Base-by-base conservation (phyloP, 1,140 invertebrate species). In the Mercenaria mercenaria region DNA sequence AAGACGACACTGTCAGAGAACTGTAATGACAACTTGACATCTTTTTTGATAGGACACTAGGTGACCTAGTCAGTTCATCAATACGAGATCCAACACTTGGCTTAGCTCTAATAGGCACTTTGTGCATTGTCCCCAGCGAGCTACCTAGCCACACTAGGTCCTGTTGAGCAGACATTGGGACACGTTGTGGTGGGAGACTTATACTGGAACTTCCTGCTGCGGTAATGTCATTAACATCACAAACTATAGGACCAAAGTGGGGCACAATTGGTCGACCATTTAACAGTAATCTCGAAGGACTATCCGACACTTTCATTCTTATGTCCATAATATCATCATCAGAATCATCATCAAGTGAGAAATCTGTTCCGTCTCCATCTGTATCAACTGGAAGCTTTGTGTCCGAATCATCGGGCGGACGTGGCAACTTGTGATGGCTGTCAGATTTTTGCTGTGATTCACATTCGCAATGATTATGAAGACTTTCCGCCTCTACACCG, bases 1-100 rank as follows among this genome's bases (percentile, higher is more conserved):
- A 87, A 2, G 93, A 93, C 0, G 93, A 94, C n/a, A 92, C 91
- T 29, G 93, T 90, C 18, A 91, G 29, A 15, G 91, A 92, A 37
- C 84, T 85, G 41, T 91, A 92, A 4, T 79, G 23, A 59, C 79
- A 72, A 67, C 88, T 84, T 0, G 88, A 47, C 50, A 83, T n/a
- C 26, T 84, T 52, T 41, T 83, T 82, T 8, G 79, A 83, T 29
- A 84, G 23, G 34, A 18, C 41, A 64, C 88, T 89, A 13, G 64
- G 41, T 11, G 79, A 61, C 23, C 67, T 41, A 39, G 32, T 10
- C 20, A 89, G 39, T 32, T 77, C 80, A 29, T 67, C 56, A 37
- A 87, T 61, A n/a, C 15, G 37, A 39, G 72, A 76, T 72, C 67
- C 50, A 23, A 11, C 29, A 37, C 39, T 52, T 39, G 3, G 61